Percentiles rank a stretch among this genome's conserved stretches.
Evolutionary conservation across 2,888 invertebrate species (phyloP).

Genomic region (Boloria euphrosyne): DNA sequence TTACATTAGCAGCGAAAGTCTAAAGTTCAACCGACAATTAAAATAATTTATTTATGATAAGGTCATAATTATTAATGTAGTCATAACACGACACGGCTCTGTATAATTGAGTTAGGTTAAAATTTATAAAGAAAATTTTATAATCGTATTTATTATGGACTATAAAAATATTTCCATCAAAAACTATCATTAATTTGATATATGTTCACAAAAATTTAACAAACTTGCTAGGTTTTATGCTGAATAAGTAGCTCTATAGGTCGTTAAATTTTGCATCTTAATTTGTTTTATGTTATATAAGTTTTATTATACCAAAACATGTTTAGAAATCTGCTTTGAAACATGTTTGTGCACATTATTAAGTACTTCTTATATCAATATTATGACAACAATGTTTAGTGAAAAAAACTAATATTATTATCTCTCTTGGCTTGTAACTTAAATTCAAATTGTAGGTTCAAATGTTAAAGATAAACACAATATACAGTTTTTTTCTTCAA

Average conservation of each 20-base stretch:
- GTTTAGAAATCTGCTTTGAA: no score
- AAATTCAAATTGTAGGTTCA: no score
- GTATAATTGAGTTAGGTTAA: constrained; percentile 25
- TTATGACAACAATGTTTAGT: no score
- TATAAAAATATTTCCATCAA: constrained; percentile 21
- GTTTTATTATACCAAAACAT: not conserved
- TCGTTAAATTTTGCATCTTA: constrained; percentile 1
- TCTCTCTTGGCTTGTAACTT: no score
- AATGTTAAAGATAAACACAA: no score
- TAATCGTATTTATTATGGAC: constrained; percentile 28
- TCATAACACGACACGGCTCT: constrained; percentile 33
- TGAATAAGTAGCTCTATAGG: not conserved
- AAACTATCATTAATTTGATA: constrained; percentile 15
- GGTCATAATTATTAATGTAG: constrained; percentile 36
- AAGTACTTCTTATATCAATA: no score
- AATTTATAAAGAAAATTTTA: constrained; percentile 24
- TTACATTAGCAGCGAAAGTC: constrained; percentile 19
- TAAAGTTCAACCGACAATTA: constrained; percentile 36
- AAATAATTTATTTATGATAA: constrained; percentile 36
- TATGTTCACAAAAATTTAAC: constrained; percentile 1
- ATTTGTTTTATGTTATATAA: not conserved
- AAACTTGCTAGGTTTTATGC: constrained; percentile 1
- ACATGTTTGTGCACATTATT: no score
- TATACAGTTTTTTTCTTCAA: no score
- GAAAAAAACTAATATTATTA: no score